A percentile compares a stretch with the other conserved stretches of the same genome.
phyloP scores from a whole-genome alignment of 1,140 invertebrate species.

The Bombus balteatus region DNA sequence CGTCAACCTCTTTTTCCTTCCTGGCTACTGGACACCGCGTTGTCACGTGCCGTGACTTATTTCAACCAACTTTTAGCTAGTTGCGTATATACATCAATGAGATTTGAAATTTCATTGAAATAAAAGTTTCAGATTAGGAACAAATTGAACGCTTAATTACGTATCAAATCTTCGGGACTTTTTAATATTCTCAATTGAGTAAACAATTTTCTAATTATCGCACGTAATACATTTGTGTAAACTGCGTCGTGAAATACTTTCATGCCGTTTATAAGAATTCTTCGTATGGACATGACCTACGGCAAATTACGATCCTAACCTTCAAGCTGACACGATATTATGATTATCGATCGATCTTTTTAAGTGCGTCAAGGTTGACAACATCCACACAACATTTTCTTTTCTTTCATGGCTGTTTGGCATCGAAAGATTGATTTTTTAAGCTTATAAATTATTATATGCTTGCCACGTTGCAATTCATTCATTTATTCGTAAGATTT shows the following conservation, averaged over 20 bases:
- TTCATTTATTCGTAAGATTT: background rate
- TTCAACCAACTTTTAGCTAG: background rate
- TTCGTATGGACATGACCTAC: slow-evolving; percentile 56
- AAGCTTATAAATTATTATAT: background rate
- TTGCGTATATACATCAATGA: background rate
- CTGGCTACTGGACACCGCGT: background rate
- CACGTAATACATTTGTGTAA: background rate
- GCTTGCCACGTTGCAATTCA: too few species aligned
- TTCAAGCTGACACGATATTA: slow-evolving; percentile 40
- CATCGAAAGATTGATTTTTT: background rate
- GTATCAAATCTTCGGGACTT: too few species aligned
- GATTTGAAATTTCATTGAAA: too few species aligned
- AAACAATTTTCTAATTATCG: background rate
- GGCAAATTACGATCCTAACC: slow-evolving; percentile 57
- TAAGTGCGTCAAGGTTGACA: slow-evolving; percentile 48
- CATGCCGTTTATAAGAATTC: slow-evolving; percentile 5
- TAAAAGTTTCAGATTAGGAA: too few species aligned
- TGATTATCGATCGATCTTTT: slow-evolving; percentile 30
- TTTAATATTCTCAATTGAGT: background rate
- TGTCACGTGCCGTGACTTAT: slow-evolving; percentile 23
- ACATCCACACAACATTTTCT: slow-evolving; percentile 20
- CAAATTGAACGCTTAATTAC: too few species aligned
- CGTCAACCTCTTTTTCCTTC: background rate
- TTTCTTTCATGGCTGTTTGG: slow-evolving; percentile 19
- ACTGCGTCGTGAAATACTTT: background rate